These are phyloP conservation scores for Drosophila stalkeri DNA, from an alignment of 2,888 invertebrate genomes.

Conservation along the genomic window DNA sequence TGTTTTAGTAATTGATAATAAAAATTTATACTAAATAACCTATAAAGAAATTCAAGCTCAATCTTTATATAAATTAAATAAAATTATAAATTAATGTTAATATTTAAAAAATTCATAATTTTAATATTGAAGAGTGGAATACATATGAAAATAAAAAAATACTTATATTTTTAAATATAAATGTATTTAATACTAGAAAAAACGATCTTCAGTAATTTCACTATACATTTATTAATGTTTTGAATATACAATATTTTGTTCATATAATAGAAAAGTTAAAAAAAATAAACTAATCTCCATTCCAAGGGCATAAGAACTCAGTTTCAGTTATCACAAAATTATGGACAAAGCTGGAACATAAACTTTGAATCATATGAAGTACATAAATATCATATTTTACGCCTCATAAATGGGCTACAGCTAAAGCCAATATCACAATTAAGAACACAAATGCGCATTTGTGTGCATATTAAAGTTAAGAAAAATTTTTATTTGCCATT, in stretches of 20 bases:
- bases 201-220: too few species aligned
- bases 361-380: background rate
- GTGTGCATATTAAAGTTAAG: slow-evolving; percentile 40
- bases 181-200: too few species aligned
- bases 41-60: too few species aligned
- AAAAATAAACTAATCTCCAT: background rate
- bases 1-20: too few species aligned
- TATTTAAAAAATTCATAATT: too few species aligned
- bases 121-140: too few species aligned
- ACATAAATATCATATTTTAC: slow-evolving; percentile 8
- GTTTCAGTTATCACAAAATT: background rate
- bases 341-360: background rate
- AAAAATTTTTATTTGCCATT: slow-evolving; percentile 22
- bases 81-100: background rate
- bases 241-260: too few species aligned
- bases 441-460: slow-evolving; percentile 31
- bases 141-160: background rate
- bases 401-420: background rate
- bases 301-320: background rate
- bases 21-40: too few species aligned
- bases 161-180: background rate
- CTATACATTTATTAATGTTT: too few species aligned
- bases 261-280: background rate
- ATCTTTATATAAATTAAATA: too few species aligned
- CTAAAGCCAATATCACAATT: background rate